Evolutionary conservation across 2,797 vertebrate species (phyloP).

Genomic region (Clarias platycephalus): DNA sequence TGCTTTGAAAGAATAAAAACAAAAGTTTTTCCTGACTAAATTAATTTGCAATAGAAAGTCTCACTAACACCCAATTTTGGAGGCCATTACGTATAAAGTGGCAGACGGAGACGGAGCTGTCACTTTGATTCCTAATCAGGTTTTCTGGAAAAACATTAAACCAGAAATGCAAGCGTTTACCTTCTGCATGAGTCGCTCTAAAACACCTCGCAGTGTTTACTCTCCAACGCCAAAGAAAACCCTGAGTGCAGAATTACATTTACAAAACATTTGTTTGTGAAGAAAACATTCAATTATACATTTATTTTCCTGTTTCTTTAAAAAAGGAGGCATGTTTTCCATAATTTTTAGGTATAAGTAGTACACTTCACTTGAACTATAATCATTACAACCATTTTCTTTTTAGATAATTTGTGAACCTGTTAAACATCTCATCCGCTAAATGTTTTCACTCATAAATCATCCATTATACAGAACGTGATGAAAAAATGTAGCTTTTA

Average conservation of each 20-base stretch:
- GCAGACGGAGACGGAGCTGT: conserved; percentile 70
- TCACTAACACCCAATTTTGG: background rate
- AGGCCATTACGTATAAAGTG: background rate
- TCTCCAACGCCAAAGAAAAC: background rate
- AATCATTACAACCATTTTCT: background rate
- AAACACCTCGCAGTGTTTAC: background rate
- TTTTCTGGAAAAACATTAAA: conserved; percentile 64
- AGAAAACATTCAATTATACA: background rate
- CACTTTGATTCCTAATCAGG: conserved; percentile 60
- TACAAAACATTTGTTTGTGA: background rate
- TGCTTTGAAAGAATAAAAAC: background rate
- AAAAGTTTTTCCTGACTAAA: background rate
- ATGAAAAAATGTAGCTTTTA: background rate
- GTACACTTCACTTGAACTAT: background rate
- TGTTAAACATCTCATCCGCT: background rate
- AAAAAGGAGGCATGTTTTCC: background rate
- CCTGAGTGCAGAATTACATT: background rate
- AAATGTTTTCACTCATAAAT: background rate
- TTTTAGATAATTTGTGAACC: background rate
- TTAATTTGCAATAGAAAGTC: background rate
- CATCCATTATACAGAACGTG: background rate
- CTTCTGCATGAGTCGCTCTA: background rate
- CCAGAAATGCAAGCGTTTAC: background rate
- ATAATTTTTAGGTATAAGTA: background rate
- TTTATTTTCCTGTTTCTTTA: background rate